Conservation (phyloP, 2,113 vertebrate species). For the Rhinoderma darwinii region DNA sequence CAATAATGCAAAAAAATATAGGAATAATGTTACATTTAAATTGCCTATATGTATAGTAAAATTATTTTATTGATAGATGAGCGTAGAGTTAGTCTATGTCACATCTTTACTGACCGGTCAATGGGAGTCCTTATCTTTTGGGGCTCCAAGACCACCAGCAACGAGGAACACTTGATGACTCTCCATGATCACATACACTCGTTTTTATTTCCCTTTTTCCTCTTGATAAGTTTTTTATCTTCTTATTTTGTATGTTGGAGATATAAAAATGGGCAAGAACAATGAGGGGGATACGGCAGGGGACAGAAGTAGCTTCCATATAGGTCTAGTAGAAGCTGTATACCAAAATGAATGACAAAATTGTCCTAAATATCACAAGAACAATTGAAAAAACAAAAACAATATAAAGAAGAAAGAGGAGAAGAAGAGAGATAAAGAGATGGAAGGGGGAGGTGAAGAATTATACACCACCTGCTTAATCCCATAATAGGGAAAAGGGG, state of each 20-base stretch:
- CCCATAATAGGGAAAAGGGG: slow-evolving; percentile 10
- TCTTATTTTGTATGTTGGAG: background rate
- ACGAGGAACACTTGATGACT: too few species aligned
- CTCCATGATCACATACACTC: background rate
- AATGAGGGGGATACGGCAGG: background rate
- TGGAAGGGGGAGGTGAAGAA: background rate
- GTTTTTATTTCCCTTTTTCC: background rate
- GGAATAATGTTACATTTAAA: too few species aligned
- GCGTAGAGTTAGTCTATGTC: too few species aligned
- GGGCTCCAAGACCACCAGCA: too few species aligned
- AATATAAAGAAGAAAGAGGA: background rate
- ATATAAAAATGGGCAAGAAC: background rate
- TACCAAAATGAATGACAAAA: background rate
- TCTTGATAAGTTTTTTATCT: background rate
- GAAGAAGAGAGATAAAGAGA: background rate
- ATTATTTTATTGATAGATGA: too few species aligned
- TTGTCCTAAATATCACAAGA: background rate
- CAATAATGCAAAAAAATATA: too few species aligned
- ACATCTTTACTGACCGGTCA: too few species aligned
- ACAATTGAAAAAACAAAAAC: background rate
- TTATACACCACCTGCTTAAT: slow-evolving; percentile 5
- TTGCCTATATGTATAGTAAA: too few species aligned
- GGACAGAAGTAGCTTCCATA: background rate
- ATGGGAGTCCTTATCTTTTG: too few species aligned
- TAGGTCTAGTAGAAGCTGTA: background rate